phyloP scores from a whole-genome alignment of 2,113 vertebrate species.

The Tichodroma muraria region DNA sequence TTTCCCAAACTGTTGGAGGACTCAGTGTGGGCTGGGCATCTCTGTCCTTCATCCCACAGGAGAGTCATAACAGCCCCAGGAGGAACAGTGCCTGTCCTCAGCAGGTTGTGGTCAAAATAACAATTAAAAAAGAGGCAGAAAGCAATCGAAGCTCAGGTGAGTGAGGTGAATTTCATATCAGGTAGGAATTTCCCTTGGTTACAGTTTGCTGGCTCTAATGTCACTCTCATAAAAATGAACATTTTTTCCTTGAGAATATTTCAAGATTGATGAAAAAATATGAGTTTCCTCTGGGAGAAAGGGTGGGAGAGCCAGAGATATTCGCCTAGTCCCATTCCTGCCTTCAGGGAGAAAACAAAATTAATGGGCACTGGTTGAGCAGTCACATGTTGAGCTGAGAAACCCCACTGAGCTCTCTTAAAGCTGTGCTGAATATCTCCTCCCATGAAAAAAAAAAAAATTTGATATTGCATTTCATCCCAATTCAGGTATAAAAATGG shows the following conservation, averaged over 20 bases:
- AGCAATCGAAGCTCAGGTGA: neutral
- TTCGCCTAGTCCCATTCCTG: neutral
- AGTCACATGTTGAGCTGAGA: neutral
- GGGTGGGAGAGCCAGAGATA: neutral
- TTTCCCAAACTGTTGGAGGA: neutral
- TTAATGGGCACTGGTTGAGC: slow-evolving; percentile 17
- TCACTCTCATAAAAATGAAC: slow-evolving; percentile 2
- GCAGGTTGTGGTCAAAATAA: neutral
- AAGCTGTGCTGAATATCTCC: neutral
- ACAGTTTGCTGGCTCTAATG: neutral
- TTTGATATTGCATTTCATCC: neutral
- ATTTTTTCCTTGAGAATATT: slow-evolving; percentile 17
- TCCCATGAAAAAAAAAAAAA: neutral
- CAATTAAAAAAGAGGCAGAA: neutral
- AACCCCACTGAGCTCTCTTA: slow-evolving; percentile 1
- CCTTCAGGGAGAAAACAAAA: slow-evolving; percentile 42
- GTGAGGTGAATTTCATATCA: slow-evolving; percentile 10
- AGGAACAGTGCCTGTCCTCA: neutral
- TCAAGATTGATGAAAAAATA: slow-evolving; percentile 31
- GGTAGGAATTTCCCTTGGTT: slow-evolving; percentile 32
- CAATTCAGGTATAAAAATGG: neutral
- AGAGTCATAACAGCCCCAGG: neutral
- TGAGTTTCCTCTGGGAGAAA: slow-evolving; percentile 3
- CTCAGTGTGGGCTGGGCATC: neutral
- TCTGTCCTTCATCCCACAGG: neutral